Evolutionary conservation across 1,140 invertebrate species (phyloP), one percentile per base, ranked within the genome.

Genomic region (Cyphomyrmex costatus): DNA sequence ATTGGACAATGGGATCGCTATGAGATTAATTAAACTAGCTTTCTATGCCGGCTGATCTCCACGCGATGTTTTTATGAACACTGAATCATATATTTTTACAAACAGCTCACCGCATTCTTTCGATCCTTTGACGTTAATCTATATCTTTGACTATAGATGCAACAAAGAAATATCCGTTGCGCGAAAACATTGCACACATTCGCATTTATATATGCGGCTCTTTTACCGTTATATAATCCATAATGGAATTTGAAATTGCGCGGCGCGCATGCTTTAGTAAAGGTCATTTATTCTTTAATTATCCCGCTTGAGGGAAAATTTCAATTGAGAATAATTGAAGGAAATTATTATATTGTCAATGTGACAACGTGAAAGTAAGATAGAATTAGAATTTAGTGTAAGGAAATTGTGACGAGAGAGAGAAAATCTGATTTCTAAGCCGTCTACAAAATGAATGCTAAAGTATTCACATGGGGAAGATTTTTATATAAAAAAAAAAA

Each of bases 291-390:
- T 82, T n/a, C 79, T 30, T 5, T 42, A 56, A 80, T 80, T 27
- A 56, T 14, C 21, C n/a, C 19, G 21, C 49, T 49, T 10, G 33
- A 56, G 8, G 14, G 24, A 16, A 30, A 42, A 56, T 21, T 10
- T 46, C 76, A 51, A 66, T 79, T 21, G 53, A 6, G 8, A 7
- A 1, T 24, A 49, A 51, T 27, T 27, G 36, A 2, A 12, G 60
- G 46, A 63, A 51, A 33, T 46, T 51, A 24, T 27, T 46, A 2
- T 16, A 46, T 30, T 66, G 60, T 51, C 76, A 79, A 66, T 8
- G n/a, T n/a, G 24, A 14, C 76, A 42, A 60, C 5, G 60, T 79
- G 76, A 79, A 79, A 79, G 76, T 79, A n/a, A 79, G 27, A 79
- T 24, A 16, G 12, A 12, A 19, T 65, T 14, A 27, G 27, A 79